A percentile compares a stretch with the other conserved stretches of the same genome.
Conservation (phyloP, 2,888 invertebrate species). For the Deilephila elpenor region DNA sequence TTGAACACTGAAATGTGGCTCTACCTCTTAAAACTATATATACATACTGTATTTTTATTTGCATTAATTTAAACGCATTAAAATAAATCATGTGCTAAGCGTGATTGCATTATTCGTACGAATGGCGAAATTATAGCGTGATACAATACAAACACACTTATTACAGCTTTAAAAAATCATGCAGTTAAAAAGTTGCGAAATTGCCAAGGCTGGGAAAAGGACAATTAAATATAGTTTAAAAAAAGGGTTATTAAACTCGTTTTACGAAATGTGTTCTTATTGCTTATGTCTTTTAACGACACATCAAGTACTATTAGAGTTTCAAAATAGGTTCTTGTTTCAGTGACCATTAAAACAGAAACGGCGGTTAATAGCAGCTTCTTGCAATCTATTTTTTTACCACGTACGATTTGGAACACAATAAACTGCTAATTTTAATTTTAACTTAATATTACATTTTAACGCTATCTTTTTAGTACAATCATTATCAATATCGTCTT, state of each 20-base stretch:
- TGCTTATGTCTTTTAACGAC: neutral
- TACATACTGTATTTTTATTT: neutral
- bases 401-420: too few species aligned
- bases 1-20: too few species aligned
- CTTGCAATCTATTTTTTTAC: too few species aligned
- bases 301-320: neutral
- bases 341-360: neutral
- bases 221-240: slow-evolving; percentile 26
- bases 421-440: too few species aligned
- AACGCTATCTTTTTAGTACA: too few species aligned
- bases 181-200: slow-evolving; percentile 20
- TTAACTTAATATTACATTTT: too few species aligned
- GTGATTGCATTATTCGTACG: neutral
- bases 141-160: slow-evolving; percentile 21
- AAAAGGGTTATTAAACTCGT: neutral
- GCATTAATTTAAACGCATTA: neutral
- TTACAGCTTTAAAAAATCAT: slow-evolving; percentile 24
- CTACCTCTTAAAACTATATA: neutral
- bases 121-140: slow-evolving; percentile 16
- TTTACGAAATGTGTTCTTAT: neutral
- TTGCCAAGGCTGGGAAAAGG: slow-evolving; percentile 18
- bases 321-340: neutral
- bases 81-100: slow-evolving; percentile 3
- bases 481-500: too few species aligned
- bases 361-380: neutral